Percentiles rank a stretch among this genome's conserved stretches.
phyloP scores from a whole-genome alignment of 2,797 vertebrate genomes.

The Ataeniobius toweri region DNA sequence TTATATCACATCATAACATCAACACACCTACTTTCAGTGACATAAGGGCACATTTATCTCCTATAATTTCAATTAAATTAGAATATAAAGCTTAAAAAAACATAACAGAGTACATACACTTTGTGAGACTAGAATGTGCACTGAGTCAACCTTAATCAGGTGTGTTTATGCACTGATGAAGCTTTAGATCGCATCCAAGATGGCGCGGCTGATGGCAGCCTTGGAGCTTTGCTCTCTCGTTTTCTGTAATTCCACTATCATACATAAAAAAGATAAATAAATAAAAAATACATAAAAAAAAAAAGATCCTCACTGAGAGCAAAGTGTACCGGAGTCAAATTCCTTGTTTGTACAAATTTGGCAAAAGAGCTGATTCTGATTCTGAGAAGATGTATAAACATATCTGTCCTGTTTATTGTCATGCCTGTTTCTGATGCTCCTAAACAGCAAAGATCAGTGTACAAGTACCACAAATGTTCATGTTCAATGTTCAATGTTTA shows the following conservation, averaged over 20 bases:
- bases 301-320: no score
- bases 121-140: background rate
- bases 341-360: no score
- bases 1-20: constrained; percentile 44
- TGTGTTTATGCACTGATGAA: background rate
- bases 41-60: constrained; percentile 34
- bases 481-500: background rate
- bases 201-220: no score
- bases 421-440: background rate
- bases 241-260: no score
- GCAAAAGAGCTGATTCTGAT: no score
- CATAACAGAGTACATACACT: constrained; percentile 20
- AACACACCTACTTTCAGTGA: constrained; percentile 36
- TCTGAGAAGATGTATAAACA: background rate
- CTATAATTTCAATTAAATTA: background rate
- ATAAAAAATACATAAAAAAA: no score
- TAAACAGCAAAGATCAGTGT: constrained; percentile 4
- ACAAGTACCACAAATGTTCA: background rate
- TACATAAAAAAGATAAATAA: no score
- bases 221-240: no score
- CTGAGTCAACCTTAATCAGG: constrained; percentile 18
- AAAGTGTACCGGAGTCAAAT: no score
- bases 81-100: constrained; percentile 15
- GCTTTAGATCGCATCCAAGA: background rate
- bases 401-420: background rate